Evolutionary conservation across 2,888 invertebrate genomes (phyloP).

Genomic region (Galerucella nymphaeae): DNA sequence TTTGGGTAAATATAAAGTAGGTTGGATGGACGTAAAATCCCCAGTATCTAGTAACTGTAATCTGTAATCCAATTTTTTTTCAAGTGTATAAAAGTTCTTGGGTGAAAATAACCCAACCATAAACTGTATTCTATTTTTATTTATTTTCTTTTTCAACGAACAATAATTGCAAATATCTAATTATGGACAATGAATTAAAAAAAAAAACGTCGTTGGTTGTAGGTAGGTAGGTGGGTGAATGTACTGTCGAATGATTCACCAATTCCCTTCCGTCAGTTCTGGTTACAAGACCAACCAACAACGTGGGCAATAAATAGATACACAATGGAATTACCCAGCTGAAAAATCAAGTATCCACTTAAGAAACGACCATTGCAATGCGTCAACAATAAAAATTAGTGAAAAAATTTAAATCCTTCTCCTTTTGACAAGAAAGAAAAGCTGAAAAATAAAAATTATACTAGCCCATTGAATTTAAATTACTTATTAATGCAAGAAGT

Average conservation of each 20-base stretch:
- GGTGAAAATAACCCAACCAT: not conserved
- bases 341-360: not conserved
- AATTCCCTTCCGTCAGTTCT: constrained; percentile 17
- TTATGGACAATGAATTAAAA: not conserved
- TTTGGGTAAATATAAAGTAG: no score
- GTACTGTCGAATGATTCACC: constrained; percentile 24
- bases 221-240: constrained; percentile 16
- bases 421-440: no score
- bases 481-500: no score
- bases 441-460: no score
- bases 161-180: not conserved
- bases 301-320: constrained; percentile 18
- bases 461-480: no score
- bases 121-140: not conserved
- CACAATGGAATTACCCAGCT: constrained; percentile 1
- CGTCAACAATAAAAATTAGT: not conserved
- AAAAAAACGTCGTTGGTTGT: not conserved
- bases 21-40: no score
- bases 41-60: no score
- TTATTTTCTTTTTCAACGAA: not conserved
- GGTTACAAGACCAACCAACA: constrained; percentile 12
- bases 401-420: no score
- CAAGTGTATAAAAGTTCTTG: not conserved
- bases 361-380: not conserved
- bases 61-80: no score